A percentile compares a stretch with the other conserved stretches of the same genome.
phyloP scores from a whole-genome alignment of 1,140 invertebrate species.

The Drosophila rufa region DNA sequence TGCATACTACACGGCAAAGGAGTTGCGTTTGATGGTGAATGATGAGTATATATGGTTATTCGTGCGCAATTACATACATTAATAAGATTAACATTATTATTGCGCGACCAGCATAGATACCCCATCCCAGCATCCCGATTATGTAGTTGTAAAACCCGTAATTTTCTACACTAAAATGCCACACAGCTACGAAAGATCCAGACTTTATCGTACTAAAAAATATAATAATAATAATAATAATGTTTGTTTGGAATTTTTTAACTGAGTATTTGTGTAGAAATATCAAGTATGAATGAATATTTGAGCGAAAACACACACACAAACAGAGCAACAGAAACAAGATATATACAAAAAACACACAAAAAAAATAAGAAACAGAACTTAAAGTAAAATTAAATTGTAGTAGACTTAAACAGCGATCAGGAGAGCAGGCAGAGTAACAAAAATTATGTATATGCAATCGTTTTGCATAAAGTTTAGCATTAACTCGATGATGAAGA shows the following conservation, averaged over 20 bases:
- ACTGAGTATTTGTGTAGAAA: conserved; percentile 77
- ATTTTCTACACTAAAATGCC: conserved; percentile 57
- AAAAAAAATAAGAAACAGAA: conserved; percentile 7
- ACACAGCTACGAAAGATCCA: conserved; percentile 47
- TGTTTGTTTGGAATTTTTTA: conserved; percentile 78
- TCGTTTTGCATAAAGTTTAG: conserved; percentile 68
- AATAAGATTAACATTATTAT: conserved; percentile 81
- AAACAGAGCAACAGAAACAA: conserved; percentile 38
- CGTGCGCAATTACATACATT: conserved; percentile 73
- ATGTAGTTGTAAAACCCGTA: conserved; percentile 66
- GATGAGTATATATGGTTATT: conserved; percentile 46
- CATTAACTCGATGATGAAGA: conserved; percentile 38
- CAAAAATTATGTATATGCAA: conserved; percentile 61
- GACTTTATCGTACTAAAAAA: conserved; percentile 73
- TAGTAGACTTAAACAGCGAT: conserved; percentile 32
- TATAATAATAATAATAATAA: conserved; percentile 42
- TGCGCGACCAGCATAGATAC: conserved; percentile 32
- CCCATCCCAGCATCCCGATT: conserved; percentile 27
- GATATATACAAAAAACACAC: not conserved
- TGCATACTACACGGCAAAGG: conserved; percentile 32
- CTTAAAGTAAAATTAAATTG: conserved; percentile 33
- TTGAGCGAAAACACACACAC: conserved; percentile 32
- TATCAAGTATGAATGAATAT: conserved; percentile 76
- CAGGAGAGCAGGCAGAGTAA: conserved; percentile 47
- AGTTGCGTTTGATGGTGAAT: conserved; percentile 66